Conservation (phyloP, 2,888 invertebrate species). For the Leptinotarsa peninsularis region DNA sequence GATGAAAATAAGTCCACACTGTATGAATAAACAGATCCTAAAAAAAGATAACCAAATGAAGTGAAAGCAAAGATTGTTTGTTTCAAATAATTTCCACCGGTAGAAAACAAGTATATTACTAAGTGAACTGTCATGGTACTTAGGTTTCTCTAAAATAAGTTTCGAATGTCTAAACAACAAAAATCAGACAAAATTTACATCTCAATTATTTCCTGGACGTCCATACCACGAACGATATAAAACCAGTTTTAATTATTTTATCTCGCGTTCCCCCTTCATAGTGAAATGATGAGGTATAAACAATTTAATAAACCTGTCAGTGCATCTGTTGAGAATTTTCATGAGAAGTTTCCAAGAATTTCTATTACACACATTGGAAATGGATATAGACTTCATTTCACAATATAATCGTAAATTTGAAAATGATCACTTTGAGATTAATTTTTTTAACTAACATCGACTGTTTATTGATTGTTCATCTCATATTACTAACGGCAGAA, state of each 20-base stretch:
- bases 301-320: conserved; percentile 16
- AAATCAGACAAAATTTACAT: conserved; percentile 24
- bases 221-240: conserved; percentile 5
- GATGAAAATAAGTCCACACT: too few species aligned
- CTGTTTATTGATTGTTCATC: too few species aligned
- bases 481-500: too few species aligned
- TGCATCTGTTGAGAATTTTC: conserved; percentile 13
- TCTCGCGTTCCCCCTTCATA: neutral
- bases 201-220: conserved; percentile 21
- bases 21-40: too few species aligned
- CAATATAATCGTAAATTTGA: conserved; percentile 1
- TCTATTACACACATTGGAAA: conserved; percentile 1
- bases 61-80: neutral
- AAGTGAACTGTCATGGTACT: neutral
- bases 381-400: conserved; percentile 3
- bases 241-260: conserved; percentile 22
- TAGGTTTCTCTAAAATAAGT: neutral
- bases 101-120: conserved; percentile 14
- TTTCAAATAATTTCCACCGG: neutral
- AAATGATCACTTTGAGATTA: neutral
- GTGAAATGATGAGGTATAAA: conserved; percentile 3
- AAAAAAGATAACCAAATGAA: conserved; percentile 6
- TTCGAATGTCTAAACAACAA: conserved; percentile 16
- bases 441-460: too few species aligned
- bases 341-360: conserved; percentile 6